Evolutionary conservation across 2,888 invertebrate genomes (phyloP).

Genomic region (Eupithecia inturbata): DNA sequence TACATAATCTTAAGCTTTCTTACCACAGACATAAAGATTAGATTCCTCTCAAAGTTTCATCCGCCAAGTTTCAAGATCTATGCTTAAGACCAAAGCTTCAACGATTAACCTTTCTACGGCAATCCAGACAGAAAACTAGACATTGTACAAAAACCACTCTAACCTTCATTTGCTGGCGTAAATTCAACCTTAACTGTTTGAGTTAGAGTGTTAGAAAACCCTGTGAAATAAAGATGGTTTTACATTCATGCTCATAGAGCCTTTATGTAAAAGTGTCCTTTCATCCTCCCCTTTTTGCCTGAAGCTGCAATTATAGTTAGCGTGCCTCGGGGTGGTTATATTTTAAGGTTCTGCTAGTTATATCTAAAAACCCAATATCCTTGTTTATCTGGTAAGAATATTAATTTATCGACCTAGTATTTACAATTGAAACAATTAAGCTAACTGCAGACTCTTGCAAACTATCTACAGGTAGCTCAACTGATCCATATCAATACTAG

Average conservation of each 20-base stretch:
- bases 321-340: slow-evolving; percentile 67
- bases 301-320: slow-evolving; percentile 79
- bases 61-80: neutral
- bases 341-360: slow-evolving; percentile 57
- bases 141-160: slow-evolving; percentile 50
- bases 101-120: slow-evolving; percentile 66
- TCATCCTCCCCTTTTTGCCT: slow-evolving; percentile 75
- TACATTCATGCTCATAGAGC: slow-evolving; percentile 60
- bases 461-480: too few species aligned
- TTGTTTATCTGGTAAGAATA: too few species aligned
- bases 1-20: neutral
- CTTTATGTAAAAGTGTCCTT: slow-evolving; percentile 73
- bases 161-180: slow-evolving; percentile 19
- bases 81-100: slow-evolving; percentile 35
- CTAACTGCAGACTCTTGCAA: too few species aligned
- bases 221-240: slow-evolving; percentile 43
- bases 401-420: too few species aligned
- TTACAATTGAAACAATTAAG: too few species aligned
- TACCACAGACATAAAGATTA: neutral
- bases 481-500: too few species aligned
- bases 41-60: neutral
- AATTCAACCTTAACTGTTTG: slow-evolving; percentile 28
- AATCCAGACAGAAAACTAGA: slow-evolving; percentile 71
- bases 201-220: slow-evolving; percentile 44
- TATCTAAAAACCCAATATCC: too few species aligned